Conservation (phyloP, 2,113 vertebrate genomes). For the Nesospiza acunhae region DNA sequence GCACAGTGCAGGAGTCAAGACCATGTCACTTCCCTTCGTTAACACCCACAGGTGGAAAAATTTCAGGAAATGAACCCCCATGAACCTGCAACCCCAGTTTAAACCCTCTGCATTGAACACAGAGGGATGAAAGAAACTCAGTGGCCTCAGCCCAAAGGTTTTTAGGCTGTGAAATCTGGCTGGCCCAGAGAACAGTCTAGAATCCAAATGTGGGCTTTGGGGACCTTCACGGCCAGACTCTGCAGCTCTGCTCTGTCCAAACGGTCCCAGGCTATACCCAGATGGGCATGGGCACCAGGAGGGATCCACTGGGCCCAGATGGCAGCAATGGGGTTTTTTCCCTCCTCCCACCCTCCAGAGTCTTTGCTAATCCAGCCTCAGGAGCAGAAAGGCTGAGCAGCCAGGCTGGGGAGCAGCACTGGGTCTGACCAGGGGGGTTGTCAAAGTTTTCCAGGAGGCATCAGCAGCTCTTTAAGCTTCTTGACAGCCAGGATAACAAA, state of each 20-base stretch:
- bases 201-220: neutral
- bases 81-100: neutral
- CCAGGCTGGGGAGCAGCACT: neutral
- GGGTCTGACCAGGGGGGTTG: slow-evolving; percentile 8
- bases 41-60: neutral
- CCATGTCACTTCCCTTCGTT: neutral
- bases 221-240: neutral
- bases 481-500: slow-evolving; percentile 53
- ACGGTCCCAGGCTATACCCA: rapidly evolving
- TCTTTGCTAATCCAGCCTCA: neutral
- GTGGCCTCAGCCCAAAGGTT: neutral
- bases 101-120: rapidly evolving
- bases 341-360: neutral
- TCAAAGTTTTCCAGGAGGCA: slow-evolving; percentile 43
- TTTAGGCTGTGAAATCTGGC: neutral
- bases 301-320: neutral
- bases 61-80: neutral
- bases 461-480: slow-evolving; percentile 43
- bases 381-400: neutral
- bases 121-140: neutral
- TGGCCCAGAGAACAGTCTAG: neutral
- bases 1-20: neutral
- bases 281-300: neutral
- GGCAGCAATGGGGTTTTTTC: neutral
- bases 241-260: neutral